Conservation (phyloP, 2,113 vertebrate species). For the Todiramphus saurophagus region DNA sequence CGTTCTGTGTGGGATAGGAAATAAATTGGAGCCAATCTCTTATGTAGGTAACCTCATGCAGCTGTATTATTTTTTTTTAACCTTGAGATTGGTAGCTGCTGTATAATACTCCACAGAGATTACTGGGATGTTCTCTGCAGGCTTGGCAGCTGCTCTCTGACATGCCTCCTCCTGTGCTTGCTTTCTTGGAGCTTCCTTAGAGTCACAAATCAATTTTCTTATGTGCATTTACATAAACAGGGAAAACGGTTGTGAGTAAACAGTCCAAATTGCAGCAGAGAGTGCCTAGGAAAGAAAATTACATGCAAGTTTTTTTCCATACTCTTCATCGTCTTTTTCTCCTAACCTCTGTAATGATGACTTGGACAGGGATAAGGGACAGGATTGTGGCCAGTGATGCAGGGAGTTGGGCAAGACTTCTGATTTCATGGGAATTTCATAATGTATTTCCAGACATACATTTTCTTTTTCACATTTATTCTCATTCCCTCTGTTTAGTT, state of each 20-base stretch:
- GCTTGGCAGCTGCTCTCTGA: background rate
- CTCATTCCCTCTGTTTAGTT: background rate
- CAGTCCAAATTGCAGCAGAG: background rate
- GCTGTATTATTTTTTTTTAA: background rate
- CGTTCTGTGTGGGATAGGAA: background rate
- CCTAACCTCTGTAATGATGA: background rate
- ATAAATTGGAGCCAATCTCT: background rate
- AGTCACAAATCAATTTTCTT: background rate
- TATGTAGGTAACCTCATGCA: background rate
- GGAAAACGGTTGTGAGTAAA: background rate
- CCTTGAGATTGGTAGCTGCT: background rate
- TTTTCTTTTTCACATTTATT: background rate
- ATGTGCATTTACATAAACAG: background rate
- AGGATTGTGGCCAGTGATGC: accelerated
- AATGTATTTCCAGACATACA: background rate
- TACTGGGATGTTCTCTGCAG: background rate
- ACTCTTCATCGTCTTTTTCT: background rate
- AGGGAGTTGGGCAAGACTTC: background rate
- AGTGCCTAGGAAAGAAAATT: background rate
- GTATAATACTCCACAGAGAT: background rate
- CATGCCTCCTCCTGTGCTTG: background rate
- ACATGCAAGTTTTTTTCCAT: background rate
- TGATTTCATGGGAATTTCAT: background rate
- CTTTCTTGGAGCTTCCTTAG: background rate
- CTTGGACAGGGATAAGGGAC: background rate